These are phyloP conservation scores for Philereme vetulata DNA, from an alignment of 2,888 invertebrate genomes.

Conservation along the genomic window DNA sequence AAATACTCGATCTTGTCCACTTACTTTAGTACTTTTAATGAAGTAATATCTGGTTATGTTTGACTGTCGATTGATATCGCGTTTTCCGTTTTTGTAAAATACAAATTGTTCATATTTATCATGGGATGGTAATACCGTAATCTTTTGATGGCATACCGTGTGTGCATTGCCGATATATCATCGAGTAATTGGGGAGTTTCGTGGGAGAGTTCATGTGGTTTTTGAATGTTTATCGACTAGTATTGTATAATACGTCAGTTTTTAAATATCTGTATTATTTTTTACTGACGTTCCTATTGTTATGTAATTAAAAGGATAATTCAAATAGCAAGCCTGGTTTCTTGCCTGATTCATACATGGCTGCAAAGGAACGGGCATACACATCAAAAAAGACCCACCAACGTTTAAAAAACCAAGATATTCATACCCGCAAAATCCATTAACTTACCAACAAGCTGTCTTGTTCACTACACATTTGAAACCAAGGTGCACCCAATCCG, in stretches of 20 bases:
- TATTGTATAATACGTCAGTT: no score
- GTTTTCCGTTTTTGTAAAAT: conserved; percentile 41
- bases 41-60: conserved; percentile 46
- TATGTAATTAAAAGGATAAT: no score
- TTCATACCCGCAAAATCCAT: conserved; percentile 57
- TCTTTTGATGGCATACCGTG: conserved; percentile 42
- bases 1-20: neutral
- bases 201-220: conserved; percentile 9
- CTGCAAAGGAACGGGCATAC: no score
- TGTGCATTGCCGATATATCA: conserved; percentile 31
- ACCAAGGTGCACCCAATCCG: conserved; percentile 61
- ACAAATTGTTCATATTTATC: conserved; percentile 58
- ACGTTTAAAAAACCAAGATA: conserved; percentile 43
- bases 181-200: conserved; percentile 29
- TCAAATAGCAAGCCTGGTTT: no score
- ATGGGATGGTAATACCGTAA: conserved; percentile 53
- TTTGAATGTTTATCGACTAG: neutral
- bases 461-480: conserved; percentile 43
- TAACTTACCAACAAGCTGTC: conserved; percentile 56
- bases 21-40: conserved; percentile 24
- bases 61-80: conserved; percentile 37
- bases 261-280: no score
- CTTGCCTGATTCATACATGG: no score
- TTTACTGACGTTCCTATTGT: no score
- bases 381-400: neutral